Evolutionary conservation across 2,113 vertebrate genomes (phyloP), one percentile per base, ranked within the genome.

Genomic region (Aspiorhynchus laticeps): DNA sequence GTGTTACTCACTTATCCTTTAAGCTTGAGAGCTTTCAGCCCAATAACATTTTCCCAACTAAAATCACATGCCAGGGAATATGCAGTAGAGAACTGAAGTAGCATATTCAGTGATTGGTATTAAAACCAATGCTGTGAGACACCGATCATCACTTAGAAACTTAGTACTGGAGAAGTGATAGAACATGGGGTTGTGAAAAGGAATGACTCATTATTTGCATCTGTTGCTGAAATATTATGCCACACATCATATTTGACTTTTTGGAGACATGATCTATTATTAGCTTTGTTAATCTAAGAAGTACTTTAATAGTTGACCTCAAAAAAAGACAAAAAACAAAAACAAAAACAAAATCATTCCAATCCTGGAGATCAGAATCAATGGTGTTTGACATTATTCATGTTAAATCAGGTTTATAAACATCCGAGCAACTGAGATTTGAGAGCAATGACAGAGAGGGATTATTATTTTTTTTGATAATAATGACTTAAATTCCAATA

Each of bases 1-100:
- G 71, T 36, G 12, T 51, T 85, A 65, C n/a, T 67, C 26, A 85
- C 67, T 88, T 75, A 85, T 83, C 80, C 61, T 87, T 65, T 38
- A 85, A 80, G 65, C 48, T 31, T 56, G 19, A 31, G 19, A 88
- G 87, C 75, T 73, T 71, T 84, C 75, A 80, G 61, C 41, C 75
- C 63, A 56, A 61, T 61, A 83, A 79, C 51, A 63, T 65, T 87
- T 86, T 14, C 79, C 69, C 9, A 19, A 41, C 41, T 56, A 81
- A 83, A 67, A 83, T 83, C 33, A 69, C 71, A 76, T 10, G 15
- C 46, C 41, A 24, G 76, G 17, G 51, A 80, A 36, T 65, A 88
- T 81, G 46, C 61, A 31, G 85, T 31, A 21, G 9, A 59, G 33
- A 19, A 5, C 24, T 59, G 51, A 26, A 28, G 74, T 48, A 65